Base-by-base conservation (phyloP, 2,113 vertebrate species). In the Hemibagrus wyckioides region DNA sequence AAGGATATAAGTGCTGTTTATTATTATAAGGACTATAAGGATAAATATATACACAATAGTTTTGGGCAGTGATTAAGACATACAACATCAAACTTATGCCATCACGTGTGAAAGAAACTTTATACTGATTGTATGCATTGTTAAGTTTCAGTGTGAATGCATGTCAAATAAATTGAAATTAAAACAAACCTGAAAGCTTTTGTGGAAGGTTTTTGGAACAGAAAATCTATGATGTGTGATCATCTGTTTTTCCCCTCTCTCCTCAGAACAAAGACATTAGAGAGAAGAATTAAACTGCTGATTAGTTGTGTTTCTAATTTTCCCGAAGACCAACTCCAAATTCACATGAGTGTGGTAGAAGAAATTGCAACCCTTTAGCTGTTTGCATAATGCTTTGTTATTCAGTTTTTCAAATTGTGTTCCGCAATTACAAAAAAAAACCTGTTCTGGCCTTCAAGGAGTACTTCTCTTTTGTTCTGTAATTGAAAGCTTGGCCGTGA, bases 261-360 rank as follows among this genome's bases (percentile, higher is more conserved):
- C 54, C 28, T 36, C 61, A 30, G 14, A 67, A 61, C 6, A 28
- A 80, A 28, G n/a, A 80, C 36, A 67, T 86, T 80, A 81, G 23
- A 81, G 63, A 57, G 50, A 39, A 86, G 76, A 86, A 80, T 86
- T 56, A 86, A 67, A 86, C 28, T n/a, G 52, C 50, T 86, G 79
- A 82, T 86, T 86, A 57, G 63, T 57, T 86, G 63, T 44, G 50
- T 86, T 86, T 86, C 79, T 87, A 87, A 89, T 89, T 82, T 87
- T 87, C 56, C 56, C 76, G 2, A 87, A 89, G 76, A 71, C 88
- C 79, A 41, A 73, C 50, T 89, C 82, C 50, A 71, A 89, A 89
- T 84, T 80, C 82, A 57, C 76, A 79, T 44, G 56, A 87, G 85
- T 41, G 33, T 9, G 33, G 36, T 71, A 87, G 69, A 56, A 36